Base-by-base conservation (phyloP, 2,888 invertebrate genomes). In the Dryomyza anilis region DNA sequence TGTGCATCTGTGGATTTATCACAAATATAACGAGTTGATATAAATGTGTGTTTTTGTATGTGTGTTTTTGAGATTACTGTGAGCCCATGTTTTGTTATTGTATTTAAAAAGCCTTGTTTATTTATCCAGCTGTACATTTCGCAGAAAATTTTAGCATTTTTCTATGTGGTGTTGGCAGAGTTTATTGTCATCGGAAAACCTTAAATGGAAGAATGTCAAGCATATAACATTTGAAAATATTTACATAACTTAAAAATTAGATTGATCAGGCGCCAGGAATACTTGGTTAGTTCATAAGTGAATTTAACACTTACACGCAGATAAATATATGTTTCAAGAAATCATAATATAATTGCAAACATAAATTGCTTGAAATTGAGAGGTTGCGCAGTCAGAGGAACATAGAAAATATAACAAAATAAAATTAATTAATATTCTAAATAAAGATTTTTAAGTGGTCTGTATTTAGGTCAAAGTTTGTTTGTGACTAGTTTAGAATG, bases 51-150 rank as follows among this genome's bases (percentile, higher is more conserved):
- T 57, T 16, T 57, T 2, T 57, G 16, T 16, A 10, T 29, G 27
- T 16, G 19, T 57, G 12, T 3, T 14, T 43, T 43, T n/a, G 6
- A 19, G 43, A 43, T 43, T 43, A 16, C 16, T 6, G 3, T 43
- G 43, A 16, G 43, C 7, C 43, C 16, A 3, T 43, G 43, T 43
- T 19, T 6, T 43, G n/a, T 43, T n/a, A n/a, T n/a, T n/a, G n/a
- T n/a, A 43, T 19, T 60, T 29, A 48, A 60, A 60, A 57, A 50
- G 25, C 36, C 16, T 5, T 64, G 58, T 68, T 69, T 72, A 69
- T 73, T 73, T 73, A 72, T 71, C 67, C 72, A 73, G 72, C 72
- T 73, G 72, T 71, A 43, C 19, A 43, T 43, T 43, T 43, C 19
- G 43, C n/a, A 16, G 43, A 16, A 7, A 43, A 43, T 19, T 19